Evolutionary conservation across 2,888 invertebrate species (phyloP), one percentile per base, ranked within the genome.

Genomic region (Melangyna quadrimaculata): DNA sequence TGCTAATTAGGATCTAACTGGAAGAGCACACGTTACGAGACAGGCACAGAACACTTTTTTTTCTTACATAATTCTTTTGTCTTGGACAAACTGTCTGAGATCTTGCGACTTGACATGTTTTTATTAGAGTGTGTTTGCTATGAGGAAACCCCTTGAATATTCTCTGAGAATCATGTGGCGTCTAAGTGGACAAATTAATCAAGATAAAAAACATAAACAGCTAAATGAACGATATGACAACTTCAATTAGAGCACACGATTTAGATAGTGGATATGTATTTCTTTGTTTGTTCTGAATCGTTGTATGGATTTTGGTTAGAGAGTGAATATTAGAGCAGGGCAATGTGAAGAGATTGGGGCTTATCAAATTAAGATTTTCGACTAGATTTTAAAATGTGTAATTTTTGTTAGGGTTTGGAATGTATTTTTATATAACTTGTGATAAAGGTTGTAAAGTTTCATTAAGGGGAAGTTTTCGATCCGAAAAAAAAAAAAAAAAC

Each of bases 1-100:
- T 77, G 75, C 55, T 75, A 84, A 83, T 5, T 57, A 17, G 17
- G 12, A 14, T 63, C 73, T 74, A 78, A 73, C 0, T 78, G 43
- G 17, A n/a, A 59, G 4, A 10, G 43, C 32, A 67, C n/a, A 69
- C 40, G 29, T 8, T 37, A 14, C 12, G 17, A 17, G 72, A 14
- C 27, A 27, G 12, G 8, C 24, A 22, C 19, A n/a, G n/a, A n/a
- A 7, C 7, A 40, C 1, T 6, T 14, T 3, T 22, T 48, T 35
- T 43, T 35, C n/a, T n/a, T n/a, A n/a, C n/a, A n/a, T 55, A 17
- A 29, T 48, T 71, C 24, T 65, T 27, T 43, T 77, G 40, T 29
- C 27, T 69, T 73, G 65, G 65, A 43, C 53, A 59, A 55, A 59
- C 22, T 55, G 40, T 10, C 22, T 6, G 12, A n/a, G 40, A 4